Evolutionary conservation across 2,888 invertebrate species (phyloP).

Genomic region (Cryptops parisi): DNA sequence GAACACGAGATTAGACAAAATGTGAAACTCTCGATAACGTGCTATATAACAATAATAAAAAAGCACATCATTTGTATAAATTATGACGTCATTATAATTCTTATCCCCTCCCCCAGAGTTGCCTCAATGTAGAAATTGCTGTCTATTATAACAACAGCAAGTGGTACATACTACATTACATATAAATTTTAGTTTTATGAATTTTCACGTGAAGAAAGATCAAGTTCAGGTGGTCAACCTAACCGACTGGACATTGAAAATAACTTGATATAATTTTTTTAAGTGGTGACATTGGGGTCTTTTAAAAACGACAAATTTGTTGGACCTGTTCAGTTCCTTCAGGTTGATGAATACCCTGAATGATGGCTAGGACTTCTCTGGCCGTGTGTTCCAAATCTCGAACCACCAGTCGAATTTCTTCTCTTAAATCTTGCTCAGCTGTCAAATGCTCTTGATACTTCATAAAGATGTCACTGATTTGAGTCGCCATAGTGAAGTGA

Average conservation of each 20-base stretch:
- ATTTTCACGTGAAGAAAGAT: too few relatives aligned
- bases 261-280: conserved; percentile 9
- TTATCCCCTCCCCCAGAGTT: too few relatives aligned
- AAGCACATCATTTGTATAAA: too few relatives aligned
- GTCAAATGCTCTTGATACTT: conserved; percentile 63
- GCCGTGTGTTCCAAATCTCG: conserved; percentile 62
- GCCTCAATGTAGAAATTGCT: too few relatives aligned
- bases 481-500: conserved; percentile 2
- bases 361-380: conserved; percentile 57
- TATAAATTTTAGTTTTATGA: too few relatives aligned
- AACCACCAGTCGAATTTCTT: conserved; percentile 54
- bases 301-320: background rate
- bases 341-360: conserved; percentile 68
- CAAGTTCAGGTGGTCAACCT: too few relatives aligned
- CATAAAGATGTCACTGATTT: conserved; percentile 43
- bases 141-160: too few relatives aligned
- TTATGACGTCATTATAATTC: too few relatives aligned
- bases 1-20: too few relatives aligned
- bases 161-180: too few relatives aligned
- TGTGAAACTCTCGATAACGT: too few relatives aligned
- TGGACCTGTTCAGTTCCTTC: conserved; percentile 29
- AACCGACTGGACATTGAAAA: conserved; percentile 38
- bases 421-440: conserved; percentile 61
- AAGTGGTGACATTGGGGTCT: conserved; percentile 4
- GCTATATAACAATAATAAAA: too few relatives aligned